Evolutionary conservation across 2,888 invertebrate genomes (phyloP), one percentile per base, ranked within the genome.

Genomic region (Zaprionus obscuricornis): DNA sequence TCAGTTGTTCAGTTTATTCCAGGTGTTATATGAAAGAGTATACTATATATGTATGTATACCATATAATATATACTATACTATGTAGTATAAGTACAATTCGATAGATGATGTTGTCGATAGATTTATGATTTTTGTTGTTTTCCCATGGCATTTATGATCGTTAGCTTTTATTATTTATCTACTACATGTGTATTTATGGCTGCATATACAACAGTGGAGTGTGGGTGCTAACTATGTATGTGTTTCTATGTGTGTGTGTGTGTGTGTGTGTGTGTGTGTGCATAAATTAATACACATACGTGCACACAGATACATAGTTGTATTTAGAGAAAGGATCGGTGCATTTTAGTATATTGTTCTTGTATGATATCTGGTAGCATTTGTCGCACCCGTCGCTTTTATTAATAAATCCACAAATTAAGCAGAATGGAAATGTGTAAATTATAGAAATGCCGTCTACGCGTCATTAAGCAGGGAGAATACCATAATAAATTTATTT

Each of bases 401-500:
- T 66, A 63, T 62, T 63, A 60, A 68, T 72, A 74, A 84, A 74
- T 77, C 71, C 74, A 68, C 71, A 74, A 75, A 74, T 75, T 68
- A 71, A 72, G 63, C 64, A 70, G 73, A 68, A 67, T 68, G 58
- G 66, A 72, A 67, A 72, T 71, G 73, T 87, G 74, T 79, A 77
- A 77, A 84, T 84, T 79, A 72, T 72, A 74, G 74, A 69, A 75
- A 54, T 57, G 75, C 56, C 75, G 69, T 76, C 74, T 69, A 70
- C 77, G 78, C 81, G 77, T 86, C 86, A 86, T 87, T 86, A 83
- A 81, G 68, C 68, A 60, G 85, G 81, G 71, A 83, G 87, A 85
- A 79, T 85, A 78, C 76, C 72, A 74, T 82, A 76, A 78, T 82
- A 78, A 74, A 74, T 82, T 72, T 87, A 88, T 87, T 87, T 84